Conservation (phyloP, 1,140 invertebrate genomes). For the Grapholita molesta region DNA sequence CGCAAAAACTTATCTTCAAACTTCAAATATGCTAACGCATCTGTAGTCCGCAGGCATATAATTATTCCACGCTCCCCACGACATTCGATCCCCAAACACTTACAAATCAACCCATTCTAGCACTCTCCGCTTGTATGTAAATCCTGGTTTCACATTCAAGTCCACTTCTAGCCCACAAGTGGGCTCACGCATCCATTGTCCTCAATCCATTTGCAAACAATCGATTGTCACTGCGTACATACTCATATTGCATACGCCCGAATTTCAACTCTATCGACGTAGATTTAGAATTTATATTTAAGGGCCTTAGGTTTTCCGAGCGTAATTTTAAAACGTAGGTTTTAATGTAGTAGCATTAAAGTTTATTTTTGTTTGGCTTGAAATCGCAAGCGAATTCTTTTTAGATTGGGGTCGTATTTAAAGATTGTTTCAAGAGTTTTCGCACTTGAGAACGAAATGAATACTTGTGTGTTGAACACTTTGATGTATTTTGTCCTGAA, state of each 20-base stretch:
- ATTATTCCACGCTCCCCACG: not conserved
- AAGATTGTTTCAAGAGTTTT: constrained; percentile 11
- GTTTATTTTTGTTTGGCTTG: not conserved
- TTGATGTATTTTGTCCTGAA: not conserved
- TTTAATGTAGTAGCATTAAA: not conserved
- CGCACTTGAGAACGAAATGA: not conserved
- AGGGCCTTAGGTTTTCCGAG: not conserved
- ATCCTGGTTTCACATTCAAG: not conserved
- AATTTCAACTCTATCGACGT: not conserved
- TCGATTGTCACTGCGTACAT: not conserved
- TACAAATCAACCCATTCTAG: not conserved
- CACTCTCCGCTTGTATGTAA: constrained; percentile 6
- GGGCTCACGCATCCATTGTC: constrained; percentile 10
- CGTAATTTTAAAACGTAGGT: not conserved
- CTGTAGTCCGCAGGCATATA: not conserved
- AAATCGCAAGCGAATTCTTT: not conserved
- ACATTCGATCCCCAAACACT: constrained; percentile 12
- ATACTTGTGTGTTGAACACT: not conserved
- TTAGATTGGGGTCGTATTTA: constrained; percentile 10
- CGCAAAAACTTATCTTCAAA: too few species aligned
- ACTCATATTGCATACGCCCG: not conserved
- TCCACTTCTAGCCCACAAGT: constrained; percentile 7
- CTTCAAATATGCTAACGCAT: too few species aligned
- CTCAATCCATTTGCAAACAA: constrained; percentile 15
- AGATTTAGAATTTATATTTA: not conserved